phyloP scores from a whole-genome alignment of 2,888 invertebrate genomes.

The Flexamia atlantica region DNA sequence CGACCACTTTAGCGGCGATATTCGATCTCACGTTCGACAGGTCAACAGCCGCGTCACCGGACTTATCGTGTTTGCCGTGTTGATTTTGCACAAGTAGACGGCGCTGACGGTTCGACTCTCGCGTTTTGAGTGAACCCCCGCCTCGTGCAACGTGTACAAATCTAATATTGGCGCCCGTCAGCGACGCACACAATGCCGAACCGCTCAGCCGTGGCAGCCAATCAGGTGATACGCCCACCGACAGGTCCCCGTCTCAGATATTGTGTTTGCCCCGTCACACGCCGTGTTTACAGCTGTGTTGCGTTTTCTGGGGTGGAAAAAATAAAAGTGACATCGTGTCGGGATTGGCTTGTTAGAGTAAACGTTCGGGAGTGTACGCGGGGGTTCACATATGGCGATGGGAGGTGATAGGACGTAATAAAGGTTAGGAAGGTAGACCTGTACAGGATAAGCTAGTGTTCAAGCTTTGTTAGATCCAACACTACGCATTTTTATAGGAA shows the following conservation, averaged over 20 bases:
- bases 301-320: not conserved
- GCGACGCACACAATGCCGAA: constrained; percentile 40
- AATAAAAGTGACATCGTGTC: not conserved
- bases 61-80: constrained; percentile 30
- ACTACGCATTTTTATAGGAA: too few species aligned
- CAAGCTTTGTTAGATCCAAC: too few species aligned
- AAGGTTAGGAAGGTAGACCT: too few species aligned
- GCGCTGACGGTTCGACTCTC: constrained; percentile 22
- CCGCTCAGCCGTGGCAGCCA: constrained; percentile 45
- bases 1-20: not conserved
- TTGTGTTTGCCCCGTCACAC: constrained; percentile 3
- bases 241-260: constrained; percentile 27
- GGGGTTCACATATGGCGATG: too few species aligned
- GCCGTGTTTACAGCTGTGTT: not conserved
- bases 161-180: constrained; percentile 53
- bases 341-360: not conserved
- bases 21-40: not conserved
- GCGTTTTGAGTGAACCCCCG: constrained; percentile 23
- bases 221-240: constrained; percentile 35
- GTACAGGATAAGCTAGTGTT: too few species aligned
- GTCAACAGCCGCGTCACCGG: not conserved
- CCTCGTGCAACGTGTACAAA: constrained; percentile 46
- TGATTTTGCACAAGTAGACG: constrained; percentile 30
- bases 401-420: too few species aligned
- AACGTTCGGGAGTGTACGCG: too few species aligned